Evolutionary conservation across 1,140 invertebrate genomes (phyloP), one percentile per base, ranked within the genome.

Genomic region (Cydia fagiglandana): DNA sequence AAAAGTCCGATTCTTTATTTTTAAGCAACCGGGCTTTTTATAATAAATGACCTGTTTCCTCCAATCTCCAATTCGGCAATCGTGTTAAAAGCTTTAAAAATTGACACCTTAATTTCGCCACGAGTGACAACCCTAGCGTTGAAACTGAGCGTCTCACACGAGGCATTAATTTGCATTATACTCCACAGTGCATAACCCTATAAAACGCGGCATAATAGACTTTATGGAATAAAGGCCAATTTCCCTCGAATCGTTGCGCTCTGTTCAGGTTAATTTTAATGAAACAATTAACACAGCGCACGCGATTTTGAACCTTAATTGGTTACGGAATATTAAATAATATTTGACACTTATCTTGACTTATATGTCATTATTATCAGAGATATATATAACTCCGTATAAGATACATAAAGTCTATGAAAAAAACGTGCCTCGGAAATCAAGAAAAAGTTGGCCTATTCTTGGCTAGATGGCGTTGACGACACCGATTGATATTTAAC

Each of bases 81-180:
- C n/a, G n/a, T n/a, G n/a, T n/a, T n/a, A n/a, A n/a, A n/a, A n/a
- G n/a, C n/a, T n/a, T n/a, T n/a, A n/a, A 47, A 24, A 64, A 64
- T 76, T 15, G 6, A 61, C 9, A 47, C 41, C 45, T 47, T 9
- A 1, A 61, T 24, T 61, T 61, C 6, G n/a, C 20, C n/a, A 10
- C 15, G 66, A 17, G 73, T 80, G 79, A 10, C 80, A 88, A 74
- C 86, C 86, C 86, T 88, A 79, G 0, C 12, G 66, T 5, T 70
- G 66, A 66, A 73, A 24, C 45, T 4, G 30, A 77, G 75, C 76
- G 79, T 84, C 83, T 88, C 84, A 84, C 70, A 80, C 80, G 81
- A 66, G 61, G 79, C 84, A 87, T 88, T 87, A 87, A 85, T 86
- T 87, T 87, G 85, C 86, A 87, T 88, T 88, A 86, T 81, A 84